Conservation (phyloP, 2,113 vertebrate species). For the Urocynchramus pylzowi region DNA sequence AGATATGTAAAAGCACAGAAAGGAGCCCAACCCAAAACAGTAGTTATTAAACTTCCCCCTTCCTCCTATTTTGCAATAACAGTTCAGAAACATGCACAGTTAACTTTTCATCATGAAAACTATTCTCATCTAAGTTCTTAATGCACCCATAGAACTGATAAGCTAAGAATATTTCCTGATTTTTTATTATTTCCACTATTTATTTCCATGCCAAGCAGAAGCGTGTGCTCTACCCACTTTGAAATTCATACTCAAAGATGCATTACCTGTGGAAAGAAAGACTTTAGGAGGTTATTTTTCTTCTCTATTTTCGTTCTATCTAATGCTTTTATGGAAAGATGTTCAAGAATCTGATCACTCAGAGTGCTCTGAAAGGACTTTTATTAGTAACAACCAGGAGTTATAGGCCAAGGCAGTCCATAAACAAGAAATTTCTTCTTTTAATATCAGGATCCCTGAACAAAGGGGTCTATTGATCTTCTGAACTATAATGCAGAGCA, state of each 20-base stretch:
- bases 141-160: slow-evolving; percentile 52
- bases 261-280: neutral
- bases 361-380: slow-evolving; percentile 40
- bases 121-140: slow-evolving; percentile 20
- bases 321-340: neutral
- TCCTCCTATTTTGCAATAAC: slow-evolving; percentile 45
- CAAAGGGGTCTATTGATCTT: slow-evolving; percentile 52
- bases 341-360: neutral
- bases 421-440: slow-evolving; percentile 56
- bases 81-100: slow-evolving; percentile 24
- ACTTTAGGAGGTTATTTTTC: neutral
- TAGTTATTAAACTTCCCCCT: slow-evolving; percentile 47
- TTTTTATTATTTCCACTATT: slow-evolving; percentile 5
- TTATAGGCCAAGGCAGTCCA: slow-evolving; percentile 22
- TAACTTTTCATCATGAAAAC: slow-evolving; percentile 32
- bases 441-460: slow-evolving; percentile 34
- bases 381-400: slow-evolving; percentile 15
- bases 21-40: slow-evolving; percentile 44
- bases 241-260: neutral
- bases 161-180: slow-evolving; percentile 51
- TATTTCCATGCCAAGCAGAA: slow-evolving; percentile 36
- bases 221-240: neutral
- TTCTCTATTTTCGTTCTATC: neutral
- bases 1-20: slow-evolving; percentile 52
- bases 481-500: slow-evolving; percentile 18